Base-by-base conservation (phyloP, 2,888 invertebrate species). In the Helobdella robusta region DNA sequence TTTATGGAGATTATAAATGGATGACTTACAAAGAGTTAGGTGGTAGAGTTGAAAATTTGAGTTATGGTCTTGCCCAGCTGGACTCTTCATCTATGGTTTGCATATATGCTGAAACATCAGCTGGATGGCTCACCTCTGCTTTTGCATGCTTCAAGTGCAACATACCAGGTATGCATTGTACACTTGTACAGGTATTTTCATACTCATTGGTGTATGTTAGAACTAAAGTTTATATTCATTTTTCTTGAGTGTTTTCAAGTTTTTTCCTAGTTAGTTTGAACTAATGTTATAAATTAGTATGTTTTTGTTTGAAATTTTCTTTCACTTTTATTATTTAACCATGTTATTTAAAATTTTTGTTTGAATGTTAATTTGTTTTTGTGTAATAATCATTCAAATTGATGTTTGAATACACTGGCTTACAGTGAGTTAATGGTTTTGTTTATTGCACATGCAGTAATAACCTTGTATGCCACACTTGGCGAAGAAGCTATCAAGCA, bases 51-150 rank as follows among this genome's bases (percentile, higher is more conserved):
- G 81, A 84, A 0, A 82, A 86, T 73, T 88, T 97, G 79, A 89
- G 90, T 59, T 86, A 86, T 66, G 97, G 95, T 0, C 82, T 98
- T 69, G 84, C 87, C 48, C 86, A 86, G 74, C 80, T 90, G 46
- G 67, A 64, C n/a, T 62, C 50, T 36, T 32, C 32, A 20, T 25
- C 46, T n/a, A 81, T 85, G 69, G 84, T 97, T 72, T 91, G 89
- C 65, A 87, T 98, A 75, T 97, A 94, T 83, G 93, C 95, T 0
- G 98, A 98, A 82, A 98, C 97, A 0, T 84, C 95, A 72, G 90
- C 90, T 59, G 97, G 98, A 82, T 98, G 98, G 98, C 88, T 95
- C 86, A 83, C 95, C 60, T 89, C 92, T 0, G 93, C 94, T 0
- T 90, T 95, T 76, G 94, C 92, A 62, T 89, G 93, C 80, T 93